Evolutionary conservation across 2,888 invertebrate species (phyloP), one percentile per base, ranked within the genome.

Genomic region (Nomada flava): DNA sequence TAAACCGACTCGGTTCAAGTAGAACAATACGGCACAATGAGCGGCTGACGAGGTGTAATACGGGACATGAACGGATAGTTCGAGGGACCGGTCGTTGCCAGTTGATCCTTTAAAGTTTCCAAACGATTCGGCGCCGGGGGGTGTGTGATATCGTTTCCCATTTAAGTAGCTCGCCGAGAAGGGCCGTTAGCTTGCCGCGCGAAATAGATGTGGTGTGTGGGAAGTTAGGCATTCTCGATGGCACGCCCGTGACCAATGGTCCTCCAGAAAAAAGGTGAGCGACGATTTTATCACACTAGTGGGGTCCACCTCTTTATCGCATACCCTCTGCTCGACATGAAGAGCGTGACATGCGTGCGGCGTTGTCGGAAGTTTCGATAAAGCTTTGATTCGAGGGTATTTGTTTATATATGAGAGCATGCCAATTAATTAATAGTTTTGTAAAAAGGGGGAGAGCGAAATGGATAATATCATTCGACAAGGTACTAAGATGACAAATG

Each of bases 231-330:
- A 74, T 68, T 78, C 63, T 74, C 75, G 75, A 85, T 88, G 85
- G 76, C 82, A 85, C 87, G 81, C 77, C 87, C 87, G 82, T 88
- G 76, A 88, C 81, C 79, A 87, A 77, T 82, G 72, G 65, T 76
- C 62, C 63, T 79, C 26, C 74, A 62, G 71, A 86, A 88, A 77
- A 85, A 83, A 88, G 86, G 88, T 88, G 78, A 88, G 87, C 71
- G 69, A 59, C 47, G 26, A 52, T 52, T 3, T 23, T 44, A 50
- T 52, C 68, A 15, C 47, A 47, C 15, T 47, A 47, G 47, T 47
- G 13, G 13, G 11, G 11, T 47, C 2, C 15, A 15, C 47, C 13
- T 47, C 4, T 47, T 15, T 47, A 13, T 11, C 15, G 15, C 3
- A 1, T 47, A 47, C 15, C 15, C 47, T 47, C 3, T 47, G 47